These are phyloP conservation scores for Suncus etruscus DNA, from an alignment of 2,113 vertebrate genomes.

Conservation along the genomic window DNA sequence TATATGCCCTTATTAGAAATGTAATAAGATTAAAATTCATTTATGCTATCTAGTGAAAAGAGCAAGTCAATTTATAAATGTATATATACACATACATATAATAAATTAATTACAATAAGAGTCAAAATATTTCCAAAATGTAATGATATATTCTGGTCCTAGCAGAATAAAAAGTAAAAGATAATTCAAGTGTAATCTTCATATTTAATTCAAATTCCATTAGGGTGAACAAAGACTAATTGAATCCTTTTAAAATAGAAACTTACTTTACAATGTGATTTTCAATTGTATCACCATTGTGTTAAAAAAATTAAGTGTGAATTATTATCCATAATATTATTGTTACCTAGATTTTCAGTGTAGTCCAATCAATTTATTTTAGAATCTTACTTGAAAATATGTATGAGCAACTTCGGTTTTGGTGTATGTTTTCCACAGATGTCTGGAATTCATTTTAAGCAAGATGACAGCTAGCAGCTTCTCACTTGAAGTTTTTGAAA, in stretches of 20 bases:
- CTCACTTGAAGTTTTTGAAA: conserved; percentile 1
- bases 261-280: neutral
- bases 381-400: neutral
- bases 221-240: neutral
- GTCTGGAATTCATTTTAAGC: neutral
- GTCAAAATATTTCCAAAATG: neutral
- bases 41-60: neutral
- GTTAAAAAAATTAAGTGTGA: conserved; percentile 23
- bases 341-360: neutral
- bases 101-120: neutral
- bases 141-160: neutral
- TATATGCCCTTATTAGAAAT: conserved; percentile 12
- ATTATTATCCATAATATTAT: neutral
- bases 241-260: neutral
- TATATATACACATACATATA: neutral
- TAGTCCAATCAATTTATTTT: neutral
- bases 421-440: neutral
- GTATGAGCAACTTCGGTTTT: neutral
- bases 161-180: neutral
- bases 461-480: neutral
- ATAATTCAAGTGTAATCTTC: neutral
- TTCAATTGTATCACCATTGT: neutral
- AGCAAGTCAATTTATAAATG: neutral
- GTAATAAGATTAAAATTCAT: neutral
- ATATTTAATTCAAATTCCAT: neutral